Base-by-base conservation (phyloP, 2,113 vertebrate species). In the Osmerus mordax region DNA sequence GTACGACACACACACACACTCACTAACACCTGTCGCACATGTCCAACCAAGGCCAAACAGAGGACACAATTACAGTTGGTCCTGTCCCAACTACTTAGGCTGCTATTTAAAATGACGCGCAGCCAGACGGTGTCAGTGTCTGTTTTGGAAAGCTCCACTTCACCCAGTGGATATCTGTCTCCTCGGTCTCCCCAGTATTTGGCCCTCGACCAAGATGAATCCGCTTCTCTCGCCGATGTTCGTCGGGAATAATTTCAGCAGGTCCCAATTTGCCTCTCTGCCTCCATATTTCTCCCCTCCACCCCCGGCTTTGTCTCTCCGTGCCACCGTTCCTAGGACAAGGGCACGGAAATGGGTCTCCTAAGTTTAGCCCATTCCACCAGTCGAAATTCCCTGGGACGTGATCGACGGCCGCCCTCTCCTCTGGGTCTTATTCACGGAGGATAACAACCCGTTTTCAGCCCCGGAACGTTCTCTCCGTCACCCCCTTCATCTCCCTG, bases 1-100 rank as follows among this genome's bases (percentile, higher is more conserved):
- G 97, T 98, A 87, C 73, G 65, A 47, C 59, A 41, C 71, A 7
- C 23, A 68, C 36, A 61, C 19, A 4, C 47, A 15, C 65, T 21
- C 3, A 65, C 51, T 66, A 14, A 61, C 19, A 60, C 58, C 51
- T 47, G 18, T 15, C 67, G 25, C 16, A 55, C 67, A 29, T 36
- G 29, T 15, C 29, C 29, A 8, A 15, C 13, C 54, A 64, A 15
- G 62, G 62, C 29, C 62, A 7, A 64, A 64, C 16, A 2, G 9
- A n/a, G 23, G 59, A 25, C 19, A 14, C 23, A 25, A 25, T 32
- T 32, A 63, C 25, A 28, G 21, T 63, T 23, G 28, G 15, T 14
- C 28, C 61, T 36, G 32, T 36, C 32, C 32, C 32, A 36, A 36
- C 32, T 36, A 36, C 32, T 36, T 36, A 6, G 32, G 7, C 32